A percentile compares a stretch with the other conserved stretches of the same genome.
phyloP scores from a whole-genome alignment of 2,888 invertebrate species.

The Calephelis perditalis region DNA sequence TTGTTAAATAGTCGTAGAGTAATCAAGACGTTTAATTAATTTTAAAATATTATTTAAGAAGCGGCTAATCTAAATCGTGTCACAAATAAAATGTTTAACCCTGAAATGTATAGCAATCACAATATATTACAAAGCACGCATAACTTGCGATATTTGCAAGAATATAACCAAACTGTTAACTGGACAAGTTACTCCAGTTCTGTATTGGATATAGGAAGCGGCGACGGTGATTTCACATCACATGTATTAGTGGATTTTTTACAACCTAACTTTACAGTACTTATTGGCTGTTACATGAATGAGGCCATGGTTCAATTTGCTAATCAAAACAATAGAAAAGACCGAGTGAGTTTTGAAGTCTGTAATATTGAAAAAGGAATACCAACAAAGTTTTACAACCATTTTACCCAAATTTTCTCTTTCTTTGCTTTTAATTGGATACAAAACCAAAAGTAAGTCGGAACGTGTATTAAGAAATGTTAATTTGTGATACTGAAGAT shows the following conservation, averaged over 20 bases:
- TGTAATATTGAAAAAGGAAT: not conserved
- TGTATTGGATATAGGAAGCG: conserved; percentile 12
- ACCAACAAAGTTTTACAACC: not conserved
- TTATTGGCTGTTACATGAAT: not conserved
- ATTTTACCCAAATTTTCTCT: not conserved
- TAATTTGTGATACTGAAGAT: too few species aligned
- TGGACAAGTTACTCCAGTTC: not conserved
- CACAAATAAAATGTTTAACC: conserved; percentile 1
- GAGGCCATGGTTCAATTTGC: conserved; percentile 10
- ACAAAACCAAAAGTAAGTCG: not conserved
- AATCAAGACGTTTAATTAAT: too few species aligned
- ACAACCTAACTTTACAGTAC: not conserved
- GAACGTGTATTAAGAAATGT: too few species aligned
- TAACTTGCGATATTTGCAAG: conserved; percentile 6
- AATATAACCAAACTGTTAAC: conserved; percentile 1
- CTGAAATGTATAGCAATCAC: not conserved
- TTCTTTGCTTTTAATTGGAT: not conserved
- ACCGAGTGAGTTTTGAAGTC: conserved; percentile 6
- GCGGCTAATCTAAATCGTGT: too few species aligned
- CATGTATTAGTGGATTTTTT: not conserved
- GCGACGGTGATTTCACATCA: conserved; percentile 8
- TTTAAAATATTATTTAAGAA: too few species aligned
- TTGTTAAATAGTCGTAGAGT: too few species aligned
- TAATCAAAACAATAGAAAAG: not conserved
- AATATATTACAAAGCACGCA: not conserved